Evolutionary conservation across 2,888 invertebrate species (phyloP), one percentile per base, ranked within the genome.

Genomic region (Abrostola triplasia): DNA sequence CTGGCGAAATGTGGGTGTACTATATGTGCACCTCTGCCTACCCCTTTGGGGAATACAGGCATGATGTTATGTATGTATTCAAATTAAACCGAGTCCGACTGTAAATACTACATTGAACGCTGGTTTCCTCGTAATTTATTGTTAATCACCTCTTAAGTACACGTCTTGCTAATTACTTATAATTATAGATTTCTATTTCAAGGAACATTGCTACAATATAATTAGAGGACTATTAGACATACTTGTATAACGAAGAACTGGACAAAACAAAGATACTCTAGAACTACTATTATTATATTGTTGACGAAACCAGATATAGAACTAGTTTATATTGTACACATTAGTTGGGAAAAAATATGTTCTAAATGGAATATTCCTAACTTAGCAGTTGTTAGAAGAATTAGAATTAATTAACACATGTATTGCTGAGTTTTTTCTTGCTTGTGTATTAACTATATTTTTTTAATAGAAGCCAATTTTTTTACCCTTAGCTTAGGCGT

Each of bases 331-430:
- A 1, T 10, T 38, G 11, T 5, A 37, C 1, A 5, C 6, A 7
- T 24, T 24, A 24, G 24, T 8, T n/a, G 10, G 12, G 36, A 47
- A 35, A 42, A 52, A 52, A 24, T 35, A 7, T 24, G 10, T 5
- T 11, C 6, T n/a, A 8, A 8, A 10, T n/a, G 24, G 51, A 62
- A 59, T 55, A 47, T 60, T 65, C 13, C 65, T 11, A 9, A n/a
- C 50, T n/a, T n/a, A n/a, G n/a, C n/a, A n/a, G n/a, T n/a, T n/a
- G n/a, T n/a, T n/a, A n/a, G n/a, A n/a, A n/a, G n/a, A n/a, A n/a
- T n/a, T n/a, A n/a, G n/a, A n/a, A n/a, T n/a, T n/a, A n/a, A n/a
- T n/a, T n/a, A n/a, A n/a, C n/a, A n/a, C n/a, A n/a, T n/a, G n/a
- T n/a, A n/a, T n/a, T n/a, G n/a, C n/a, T n/a, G n/a, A n/a, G n/a